Evolutionary conservation across 1,140 invertebrate genomes (phyloP), one percentile per base, ranked within the genome.

Genomic region (Heliconius hermathena): DNA sequence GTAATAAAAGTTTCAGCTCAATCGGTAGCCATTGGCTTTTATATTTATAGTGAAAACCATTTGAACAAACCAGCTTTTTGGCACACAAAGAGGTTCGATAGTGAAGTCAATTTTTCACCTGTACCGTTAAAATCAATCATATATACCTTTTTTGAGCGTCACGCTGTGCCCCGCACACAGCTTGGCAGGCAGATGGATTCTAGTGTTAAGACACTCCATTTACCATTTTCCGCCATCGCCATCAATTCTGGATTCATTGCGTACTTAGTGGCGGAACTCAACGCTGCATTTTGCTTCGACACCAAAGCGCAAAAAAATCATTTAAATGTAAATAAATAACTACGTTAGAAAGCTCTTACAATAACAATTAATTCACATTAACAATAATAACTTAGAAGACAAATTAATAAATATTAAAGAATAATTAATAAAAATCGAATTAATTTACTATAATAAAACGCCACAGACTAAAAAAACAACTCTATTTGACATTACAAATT

Each of bases 1-100:
- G 79, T 80, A 80, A 80, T 80, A 80, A 80, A 80, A 73, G 79
- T 80, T 80, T 80, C 74, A 29, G 73, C 79, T 76, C 74, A 80
- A 80, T 80, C 74, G 79, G 38, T 38, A 41, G 74, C 74, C 66
- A 41, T 66, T 73, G 29, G 74, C 74, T 76, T 80, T 80, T 80
- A 80, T 80, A 80, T 80, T 76, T 80, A 75, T 73, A 76, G 52
- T 80, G 74, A 54, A 75, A 80, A 80, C 79, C 76, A 76, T 80
- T 80, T 76, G 74, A 80, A 76, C 74, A 76, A 80, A 46, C 79
- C 29, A 54, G 75, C 78, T 76, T 72, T 75, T 76, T 54, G 33
- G 57, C 20, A 71, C 49, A 60, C 33, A 80, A 74, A 77, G 74
- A 79, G 60, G 75, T 70, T 57, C 52, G 54, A 76, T 60, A 72